Conservation (phyloP, 2,113 vertebrate species). For the Mobula hypostoma region DNA sequence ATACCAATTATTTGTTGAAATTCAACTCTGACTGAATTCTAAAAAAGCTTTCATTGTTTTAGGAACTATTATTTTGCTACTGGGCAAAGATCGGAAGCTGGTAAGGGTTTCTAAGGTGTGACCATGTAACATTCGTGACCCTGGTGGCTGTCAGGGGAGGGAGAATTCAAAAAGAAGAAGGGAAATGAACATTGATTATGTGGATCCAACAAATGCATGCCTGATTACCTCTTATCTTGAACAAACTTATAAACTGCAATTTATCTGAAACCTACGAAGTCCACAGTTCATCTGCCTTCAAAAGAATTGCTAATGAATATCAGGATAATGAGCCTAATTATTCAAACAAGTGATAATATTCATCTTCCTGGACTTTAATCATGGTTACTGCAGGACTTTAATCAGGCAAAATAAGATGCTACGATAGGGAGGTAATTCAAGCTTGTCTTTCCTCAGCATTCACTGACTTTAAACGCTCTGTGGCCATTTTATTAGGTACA, state of each 20-base stretch:
- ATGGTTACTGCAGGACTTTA: no score
- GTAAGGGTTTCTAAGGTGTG: neutral
- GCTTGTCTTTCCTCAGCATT: neutral
- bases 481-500: no score
- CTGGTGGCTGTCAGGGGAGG: neutral
- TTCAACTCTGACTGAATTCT: neutral
- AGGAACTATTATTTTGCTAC: neutral
- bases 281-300: conserved; percentile 19
- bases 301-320: conserved; percentile 29
- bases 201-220: neutral
- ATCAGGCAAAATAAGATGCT: neutral
- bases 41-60: neutral
- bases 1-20: conserved; percentile 9
- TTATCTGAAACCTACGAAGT: neutral
- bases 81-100: conserved; percentile 5
- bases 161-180: neutral
- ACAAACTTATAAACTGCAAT: neutral
- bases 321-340: conserved; percentile 16
- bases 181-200: neutral
- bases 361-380: conserved; percentile 21
- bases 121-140: neutral
- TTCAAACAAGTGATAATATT: neutral
- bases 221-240: neutral
- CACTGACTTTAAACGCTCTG: neutral
- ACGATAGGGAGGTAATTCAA: neutral